Conservation (phyloP, 2,888 invertebrate genomes). For the Tinea pellionella region DNA sequence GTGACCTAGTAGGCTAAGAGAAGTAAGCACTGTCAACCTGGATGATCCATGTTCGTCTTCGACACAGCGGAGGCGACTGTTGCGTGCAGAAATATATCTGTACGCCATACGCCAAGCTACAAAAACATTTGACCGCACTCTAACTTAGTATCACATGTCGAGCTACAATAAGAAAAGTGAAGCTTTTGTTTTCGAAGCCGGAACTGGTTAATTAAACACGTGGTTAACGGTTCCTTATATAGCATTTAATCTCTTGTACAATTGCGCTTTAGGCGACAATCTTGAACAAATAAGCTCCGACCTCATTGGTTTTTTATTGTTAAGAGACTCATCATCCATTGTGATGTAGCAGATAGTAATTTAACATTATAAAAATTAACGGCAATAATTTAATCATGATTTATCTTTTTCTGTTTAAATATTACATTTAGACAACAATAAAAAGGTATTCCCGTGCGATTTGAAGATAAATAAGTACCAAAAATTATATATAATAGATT, state of each 20-base stretch:
- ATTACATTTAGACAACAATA: slow-evolving; percentile 1
- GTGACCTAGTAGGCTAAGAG: too few species aligned
- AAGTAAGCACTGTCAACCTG: too few species aligned
- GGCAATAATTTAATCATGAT: neutral
- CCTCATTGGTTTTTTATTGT: too few species aligned
- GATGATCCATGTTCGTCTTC: too few species aligned
- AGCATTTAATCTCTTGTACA: neutral
- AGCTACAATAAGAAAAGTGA: too few species aligned
- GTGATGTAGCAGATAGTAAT: too few species aligned
- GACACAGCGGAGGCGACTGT: too few species aligned
- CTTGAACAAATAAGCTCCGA: neutral
- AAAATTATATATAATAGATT: slow-evolving; percentile 9
- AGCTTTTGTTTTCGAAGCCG: neutral
- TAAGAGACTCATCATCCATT: too few species aligned
- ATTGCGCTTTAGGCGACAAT: slow-evolving; percentile 7
- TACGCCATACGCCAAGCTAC: too few species aligned
- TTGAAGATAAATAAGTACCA: slow-evolving; percentile 2
- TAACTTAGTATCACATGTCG: too few species aligned
- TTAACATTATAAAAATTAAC: neutral
- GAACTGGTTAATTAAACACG: neutral
- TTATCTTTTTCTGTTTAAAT: neutral
- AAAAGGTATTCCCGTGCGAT: neutral
- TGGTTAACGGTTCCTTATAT: neutral
- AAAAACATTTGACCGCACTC: too few species aligned
- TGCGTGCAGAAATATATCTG: too few species aligned